These are phyloP conservation scores for Thaumatotibia leucotreta DNA, from an alignment of 1,140 invertebrate species.

Conservation along the genomic window DNA sequence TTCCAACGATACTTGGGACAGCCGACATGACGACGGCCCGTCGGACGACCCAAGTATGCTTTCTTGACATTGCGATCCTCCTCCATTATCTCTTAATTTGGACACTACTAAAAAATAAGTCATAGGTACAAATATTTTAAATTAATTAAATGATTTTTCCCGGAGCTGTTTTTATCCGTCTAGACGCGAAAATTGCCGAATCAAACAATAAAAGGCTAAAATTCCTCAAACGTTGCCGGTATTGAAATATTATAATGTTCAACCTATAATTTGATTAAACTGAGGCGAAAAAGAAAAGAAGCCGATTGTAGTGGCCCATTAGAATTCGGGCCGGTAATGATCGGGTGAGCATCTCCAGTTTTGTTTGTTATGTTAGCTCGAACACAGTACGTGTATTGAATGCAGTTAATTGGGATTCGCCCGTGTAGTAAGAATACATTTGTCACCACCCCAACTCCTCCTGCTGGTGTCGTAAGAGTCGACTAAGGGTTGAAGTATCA, in stretches of 20 bases:
- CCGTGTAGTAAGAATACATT: too few species aligned
- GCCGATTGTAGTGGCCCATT: conserved; percentile 66
- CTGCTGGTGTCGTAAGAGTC: too few species aligned
- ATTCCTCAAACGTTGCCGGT: conserved; percentile 69
- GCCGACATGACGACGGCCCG: too few species aligned
- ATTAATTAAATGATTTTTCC: conserved; percentile 10
- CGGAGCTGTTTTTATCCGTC: conserved; percentile 37
- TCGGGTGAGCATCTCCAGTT: conserved; percentile 48
- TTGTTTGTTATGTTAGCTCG: conserved; percentile 65
- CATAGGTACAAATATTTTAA: neutral
- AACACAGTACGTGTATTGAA: neutral
- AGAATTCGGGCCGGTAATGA: conserved; percentile 70
- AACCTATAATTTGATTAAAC: conserved; percentile 76
- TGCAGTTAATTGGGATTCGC: neutral
- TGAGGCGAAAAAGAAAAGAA: conserved; percentile 64
- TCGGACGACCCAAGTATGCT: too few species aligned
- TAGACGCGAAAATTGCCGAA: conserved; percentile 66
- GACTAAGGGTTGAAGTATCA: too few species aligned
- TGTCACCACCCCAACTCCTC: too few species aligned
- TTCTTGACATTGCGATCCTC: too few species aligned
- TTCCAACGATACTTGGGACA: too few species aligned
- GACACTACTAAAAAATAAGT: too few species aligned
- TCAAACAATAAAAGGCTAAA: conserved; percentile 69
- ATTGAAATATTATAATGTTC: conserved; percentile 74
- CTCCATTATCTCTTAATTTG: too few species aligned